Conservation (phyloP, 2,797 vertebrate genomes). For the Enteromius thamalakanensis region DNA sequence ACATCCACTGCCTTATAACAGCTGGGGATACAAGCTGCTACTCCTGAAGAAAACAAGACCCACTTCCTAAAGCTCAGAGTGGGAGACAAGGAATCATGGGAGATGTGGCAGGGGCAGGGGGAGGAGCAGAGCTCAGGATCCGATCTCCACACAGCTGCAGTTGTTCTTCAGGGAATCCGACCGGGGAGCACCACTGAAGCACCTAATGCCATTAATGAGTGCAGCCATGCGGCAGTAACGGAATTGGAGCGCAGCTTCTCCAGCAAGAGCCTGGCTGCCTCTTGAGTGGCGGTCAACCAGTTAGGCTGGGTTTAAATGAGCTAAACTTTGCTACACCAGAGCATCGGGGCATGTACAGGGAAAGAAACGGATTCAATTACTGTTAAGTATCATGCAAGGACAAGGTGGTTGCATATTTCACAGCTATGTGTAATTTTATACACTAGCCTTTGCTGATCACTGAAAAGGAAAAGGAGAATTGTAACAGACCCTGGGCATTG, state of each 20-base stretch:
- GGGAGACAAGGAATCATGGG: constrained; percentile 30
- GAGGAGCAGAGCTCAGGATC: constrained; percentile 74
- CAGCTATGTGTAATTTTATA: constrained; percentile 4
- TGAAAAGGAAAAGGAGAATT: constrained; percentile 9
- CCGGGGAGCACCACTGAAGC: constrained; percentile 83
- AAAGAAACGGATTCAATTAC: constrained; percentile 2
- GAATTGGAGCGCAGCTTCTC: constrained; percentile 77
- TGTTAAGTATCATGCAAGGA: constrained; percentile 16
- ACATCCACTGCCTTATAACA: not conserved
- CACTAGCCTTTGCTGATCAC: constrained; percentile 6
- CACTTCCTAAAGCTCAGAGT: constrained; percentile 75
- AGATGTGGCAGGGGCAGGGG: constrained; percentile 31
- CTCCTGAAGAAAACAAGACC: constrained; percentile 56
- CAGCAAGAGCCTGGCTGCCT: constrained; percentile 71
- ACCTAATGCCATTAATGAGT: constrained; percentile 91
- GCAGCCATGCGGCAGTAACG: constrained; percentile 84
- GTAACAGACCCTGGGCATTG: constrained; percentile 26
- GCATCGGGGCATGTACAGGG: not conserved
- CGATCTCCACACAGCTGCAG: constrained; percentile 88
- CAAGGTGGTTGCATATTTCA: constrained; percentile 13
- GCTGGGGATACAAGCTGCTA: not conserved
- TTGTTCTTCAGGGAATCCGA: constrained; percentile 95
- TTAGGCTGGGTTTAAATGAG: constrained; percentile 56
- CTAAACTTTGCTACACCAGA: constrained; percentile 51
- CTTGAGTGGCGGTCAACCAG: constrained; percentile 65